These are phyloP conservation scores for Peromyscus polionotus DNA, from an alignment of 2,113 vertebrate genomes.

Conservation along the genomic window DNA sequence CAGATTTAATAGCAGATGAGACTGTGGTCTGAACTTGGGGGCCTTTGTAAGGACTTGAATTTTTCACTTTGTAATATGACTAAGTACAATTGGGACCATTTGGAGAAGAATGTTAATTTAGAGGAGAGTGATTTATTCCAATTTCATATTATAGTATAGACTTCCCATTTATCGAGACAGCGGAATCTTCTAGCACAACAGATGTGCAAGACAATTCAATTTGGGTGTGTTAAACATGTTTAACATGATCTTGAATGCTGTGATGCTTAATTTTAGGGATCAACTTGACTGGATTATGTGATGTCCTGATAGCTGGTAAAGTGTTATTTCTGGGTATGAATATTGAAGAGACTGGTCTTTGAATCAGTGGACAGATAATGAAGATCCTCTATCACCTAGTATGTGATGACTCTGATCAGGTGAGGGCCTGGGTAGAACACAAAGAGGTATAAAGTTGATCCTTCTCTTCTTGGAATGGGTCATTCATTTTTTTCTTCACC, in stretches of 20 bases:
- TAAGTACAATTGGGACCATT: neutral
- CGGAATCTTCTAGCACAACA: neutral
- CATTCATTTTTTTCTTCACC: neutral
- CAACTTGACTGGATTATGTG: neutral
- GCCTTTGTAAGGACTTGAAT: neutral
- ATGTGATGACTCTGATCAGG: neutral
- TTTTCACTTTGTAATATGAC: neutral
- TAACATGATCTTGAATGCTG: neutral
- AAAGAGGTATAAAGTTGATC: neutral
- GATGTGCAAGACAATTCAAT: neutral
- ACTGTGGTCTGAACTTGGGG: neutral
- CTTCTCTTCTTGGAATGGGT: neutral
- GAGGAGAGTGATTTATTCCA: neutral
- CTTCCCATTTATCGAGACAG: neutral
- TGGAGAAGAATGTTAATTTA: neutral
- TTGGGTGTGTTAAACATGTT: neutral
- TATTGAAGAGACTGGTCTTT: neutral
- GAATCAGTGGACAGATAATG: neutral
- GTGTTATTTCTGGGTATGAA: neutral
- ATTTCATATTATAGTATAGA: constrained; percentile 4
- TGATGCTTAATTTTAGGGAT: neutral
- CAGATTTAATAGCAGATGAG: neutral
- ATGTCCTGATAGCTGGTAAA: neutral
- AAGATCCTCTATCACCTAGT: neutral
- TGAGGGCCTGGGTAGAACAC: neutral